phyloP scores from a whole-genome alignment of 2,113 vertebrate species.

The Sakesphorus luctuosus region DNA sequence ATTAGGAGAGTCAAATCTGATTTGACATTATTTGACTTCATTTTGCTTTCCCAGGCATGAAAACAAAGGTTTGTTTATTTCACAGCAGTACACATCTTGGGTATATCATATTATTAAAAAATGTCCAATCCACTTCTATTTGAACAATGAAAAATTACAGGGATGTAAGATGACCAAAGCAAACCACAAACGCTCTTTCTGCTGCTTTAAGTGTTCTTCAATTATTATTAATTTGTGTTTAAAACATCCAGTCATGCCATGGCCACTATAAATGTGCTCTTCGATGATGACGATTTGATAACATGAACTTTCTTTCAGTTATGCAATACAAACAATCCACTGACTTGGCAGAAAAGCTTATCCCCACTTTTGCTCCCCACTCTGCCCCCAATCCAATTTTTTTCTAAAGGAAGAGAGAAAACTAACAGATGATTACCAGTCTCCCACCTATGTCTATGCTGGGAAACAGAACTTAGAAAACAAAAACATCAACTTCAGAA shows the following conservation, averaged over 20 bases:
- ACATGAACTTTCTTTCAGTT: background rate
- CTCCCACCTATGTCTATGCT: accelerated
- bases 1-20: background rate
- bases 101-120: background rate
- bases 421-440: background rate
- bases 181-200: background rate
- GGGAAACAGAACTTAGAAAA: background rate
- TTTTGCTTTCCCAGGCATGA: background rate
- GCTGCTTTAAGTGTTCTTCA: background rate
- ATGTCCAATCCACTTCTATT: background rate
- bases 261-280: background rate
- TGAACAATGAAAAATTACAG: background rate
- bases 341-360: background rate
- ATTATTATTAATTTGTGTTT: background rate
- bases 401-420: background rate
- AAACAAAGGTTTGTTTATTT: background rate
- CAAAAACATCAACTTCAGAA: background rate
- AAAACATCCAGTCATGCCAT: background rate
- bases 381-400: accelerated
- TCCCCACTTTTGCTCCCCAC: background rate
- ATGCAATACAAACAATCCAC: background rate
- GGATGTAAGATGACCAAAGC: background rate
- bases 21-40: background rate
- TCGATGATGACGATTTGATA: background rate
- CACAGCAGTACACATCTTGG: background rate